Percentiles rank a stretch among this genome's conserved stretches.
phyloP scores from a whole-genome alignment of 2,888 invertebrate species.

The Xylota segnis region DNA sequence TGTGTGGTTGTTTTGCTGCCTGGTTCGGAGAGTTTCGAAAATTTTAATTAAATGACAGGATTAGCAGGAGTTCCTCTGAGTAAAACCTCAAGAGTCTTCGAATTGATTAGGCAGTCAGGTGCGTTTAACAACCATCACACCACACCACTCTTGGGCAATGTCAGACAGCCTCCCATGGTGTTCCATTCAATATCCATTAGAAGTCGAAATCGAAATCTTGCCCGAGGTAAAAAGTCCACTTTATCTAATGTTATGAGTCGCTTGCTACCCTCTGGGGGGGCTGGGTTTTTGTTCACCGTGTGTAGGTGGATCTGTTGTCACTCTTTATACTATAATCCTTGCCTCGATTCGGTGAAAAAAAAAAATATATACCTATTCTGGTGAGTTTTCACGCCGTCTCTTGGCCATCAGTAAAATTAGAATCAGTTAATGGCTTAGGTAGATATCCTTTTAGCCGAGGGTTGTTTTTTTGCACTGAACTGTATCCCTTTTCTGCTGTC shows the following conservation, averaged over 20 bases:
- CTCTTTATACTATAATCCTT: constrained; percentile 32
- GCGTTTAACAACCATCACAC: constrained; percentile 28
- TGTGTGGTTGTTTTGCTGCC: constrained; percentile 17
- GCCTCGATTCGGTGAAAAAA: constrained; percentile 1
- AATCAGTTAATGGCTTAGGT: constrained; percentile 51
- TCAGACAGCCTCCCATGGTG: not conserved
- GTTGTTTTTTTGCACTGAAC: constrained; percentile 18
- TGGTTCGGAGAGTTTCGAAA: constrained; percentile 28
- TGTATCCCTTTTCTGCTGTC: constrained; percentile 32
- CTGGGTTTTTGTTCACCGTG: not conserved
- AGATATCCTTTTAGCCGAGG: constrained; percentile 19
- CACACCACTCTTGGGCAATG: not conserved
- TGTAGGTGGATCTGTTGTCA: constrained; percentile 23
- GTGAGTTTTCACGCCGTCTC: constrained; percentile 12
- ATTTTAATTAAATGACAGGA: constrained; percentile 67
- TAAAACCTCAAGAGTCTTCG: constrained; percentile 55
- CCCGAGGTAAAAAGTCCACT: constrained; percentile 64
- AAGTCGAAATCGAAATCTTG: constrained; percentile 31
- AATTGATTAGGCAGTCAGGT: constrained; percentile 65
- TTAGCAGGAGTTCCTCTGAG: constrained; percentile 30
- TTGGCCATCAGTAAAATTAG: constrained; percentile 47
- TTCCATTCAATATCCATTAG: constrained; percentile 45
- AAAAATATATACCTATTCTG: not conserved
- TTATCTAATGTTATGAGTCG: constrained; percentile 55
- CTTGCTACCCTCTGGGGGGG: constrained; percentile 8